Evolutionary conservation across 2,888 invertebrate species (phyloP).

Genomic region (Lysandra coridon): DNA sequence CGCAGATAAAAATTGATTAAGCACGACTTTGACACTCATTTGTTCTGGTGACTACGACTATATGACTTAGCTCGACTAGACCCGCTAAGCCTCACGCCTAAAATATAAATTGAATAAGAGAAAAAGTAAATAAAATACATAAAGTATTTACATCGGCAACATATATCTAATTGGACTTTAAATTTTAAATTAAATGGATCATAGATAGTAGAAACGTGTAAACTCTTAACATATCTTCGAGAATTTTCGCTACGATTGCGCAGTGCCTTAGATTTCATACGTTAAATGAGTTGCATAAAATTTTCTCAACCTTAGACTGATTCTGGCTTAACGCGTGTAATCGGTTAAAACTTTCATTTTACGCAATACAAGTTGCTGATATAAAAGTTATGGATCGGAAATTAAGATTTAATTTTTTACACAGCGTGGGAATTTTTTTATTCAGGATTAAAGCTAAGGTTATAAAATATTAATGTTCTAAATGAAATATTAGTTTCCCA

Average conservation of each 20-base stretch:
- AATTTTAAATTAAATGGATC: not conserved
- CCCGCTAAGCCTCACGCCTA: not conserved
- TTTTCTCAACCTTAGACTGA: not conserved
- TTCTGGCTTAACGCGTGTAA: not conserved
- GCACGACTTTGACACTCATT: not conserved
- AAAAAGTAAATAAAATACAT: not conserved
- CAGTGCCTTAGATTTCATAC: not conserved
- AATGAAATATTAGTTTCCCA: no score
- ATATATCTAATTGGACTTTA: not conserved
- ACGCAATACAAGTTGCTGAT: not conserved
- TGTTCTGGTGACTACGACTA: conserved; percentile 1
- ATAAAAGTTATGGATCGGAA: not conserved
- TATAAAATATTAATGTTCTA: not conserved
- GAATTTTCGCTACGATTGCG: not conserved
- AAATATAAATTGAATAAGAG: not conserved
- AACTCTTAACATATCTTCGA: not conserved
- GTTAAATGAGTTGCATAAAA: conserved; percentile 1
- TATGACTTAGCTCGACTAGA: not conserved
- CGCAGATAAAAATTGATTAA: conserved; percentile 20
- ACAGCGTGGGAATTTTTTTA: not conserved
- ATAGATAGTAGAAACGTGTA: not conserved
- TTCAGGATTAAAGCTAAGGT: not conserved
- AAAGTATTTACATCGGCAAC: not conserved
- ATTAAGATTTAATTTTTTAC: not conserved
- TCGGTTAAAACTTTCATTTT: conserved; percentile 7